Evolutionary conservation across 2,888 invertebrate species (phyloP), one percentile per base, ranked within the genome.

Genomic region (Lottia gigantea): DNA sequence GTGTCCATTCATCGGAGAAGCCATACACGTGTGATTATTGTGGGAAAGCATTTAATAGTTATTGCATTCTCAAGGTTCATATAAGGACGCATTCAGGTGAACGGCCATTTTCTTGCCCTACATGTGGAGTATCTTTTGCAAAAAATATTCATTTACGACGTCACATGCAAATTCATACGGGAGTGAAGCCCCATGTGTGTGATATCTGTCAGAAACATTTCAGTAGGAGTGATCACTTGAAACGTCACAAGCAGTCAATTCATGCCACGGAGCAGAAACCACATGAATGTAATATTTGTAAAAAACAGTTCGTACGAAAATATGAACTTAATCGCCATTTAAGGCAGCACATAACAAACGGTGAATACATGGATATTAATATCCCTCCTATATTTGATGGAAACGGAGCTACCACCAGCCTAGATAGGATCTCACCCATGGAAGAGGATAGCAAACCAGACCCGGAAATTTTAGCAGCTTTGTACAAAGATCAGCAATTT

Each of bases 71-170:
- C 1, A 78, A 78, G 63, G 77, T 78, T 8, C 82, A 82, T 66
- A 68, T 79, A 11, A 76, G 80, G 4, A 79, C 79, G 4, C 80
- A 82, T 63, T 76, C 78, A n/a, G 77, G 79, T 1, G 79, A 80
- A 40, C 80, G 80, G 46, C 82, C 82, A 15, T 82, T 79, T 70
- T 72, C 72, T 14, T 82, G 83, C 65, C 74, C 77, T 0, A 76
- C 75, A n/a, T 83, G 82, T 69, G 79, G 78, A 8, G 78, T 80
- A 62, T 75, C 78, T 16, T 83, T 83, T 68, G 78, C 80, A 16
- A 81, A 82, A 67, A 81, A 80, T 68, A 80, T 81, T 55, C 81
- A 82, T 67, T 75, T 83, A n/a, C 81, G 80, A 62, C 77, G 81
- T 19, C 83, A 83, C 67, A 68, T 81, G 63, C 75, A 77, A 26